Evolutionary conservation across 2,113 vertebrate genomes (phyloP), one percentile per base, ranked within the genome.

Genomic region (Tyto alba): DNA sequence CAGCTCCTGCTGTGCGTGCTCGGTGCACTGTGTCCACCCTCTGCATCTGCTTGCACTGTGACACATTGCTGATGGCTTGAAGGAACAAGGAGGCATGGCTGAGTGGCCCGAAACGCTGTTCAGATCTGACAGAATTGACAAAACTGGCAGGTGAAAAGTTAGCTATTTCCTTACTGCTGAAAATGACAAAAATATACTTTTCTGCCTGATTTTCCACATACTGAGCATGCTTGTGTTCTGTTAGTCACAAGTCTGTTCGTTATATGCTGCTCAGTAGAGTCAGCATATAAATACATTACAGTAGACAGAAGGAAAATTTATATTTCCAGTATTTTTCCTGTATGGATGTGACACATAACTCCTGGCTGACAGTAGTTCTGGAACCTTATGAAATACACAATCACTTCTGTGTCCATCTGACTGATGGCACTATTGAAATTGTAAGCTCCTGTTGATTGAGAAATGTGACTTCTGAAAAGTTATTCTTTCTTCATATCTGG

Each of bases 381-480:
- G 71, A 95, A 81, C 45, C 53, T 94, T 88, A 52, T 85, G 93
- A 96, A 93, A 93, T 90, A 84, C 79, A n/a, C 68, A 92, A 25
- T 95, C 66, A 66, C 43, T 95, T 90, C 74, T 60, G 13, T 10
- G 38, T 86, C 69, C 83, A 30, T 91, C 94, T 95, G 82, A 95
- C 66, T 95, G 94, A 95, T 95, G 78, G 60, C 67, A 77, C 69
- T 78, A 73, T 92, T 96, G 85, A 88, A 95, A 89, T 69, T 83
- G 74, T 77, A 93, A 95, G 53, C 38, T 93, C 2, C 0, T 73
- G 71, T 83, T 95, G 92, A 95, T 93, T 89, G 67, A 95, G 82
- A 93, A 88, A 87, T 92, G 56, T 78, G 45, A 92, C 79, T 95
- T 88, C 22, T 83, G 75, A 52, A 74, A 81, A 93, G 62, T 91